These are phyloP conservation scores for Tinea semifulvella DNA, from an alignment of 2,888 invertebrate genomes.

Conservation along the genomic window DNA sequence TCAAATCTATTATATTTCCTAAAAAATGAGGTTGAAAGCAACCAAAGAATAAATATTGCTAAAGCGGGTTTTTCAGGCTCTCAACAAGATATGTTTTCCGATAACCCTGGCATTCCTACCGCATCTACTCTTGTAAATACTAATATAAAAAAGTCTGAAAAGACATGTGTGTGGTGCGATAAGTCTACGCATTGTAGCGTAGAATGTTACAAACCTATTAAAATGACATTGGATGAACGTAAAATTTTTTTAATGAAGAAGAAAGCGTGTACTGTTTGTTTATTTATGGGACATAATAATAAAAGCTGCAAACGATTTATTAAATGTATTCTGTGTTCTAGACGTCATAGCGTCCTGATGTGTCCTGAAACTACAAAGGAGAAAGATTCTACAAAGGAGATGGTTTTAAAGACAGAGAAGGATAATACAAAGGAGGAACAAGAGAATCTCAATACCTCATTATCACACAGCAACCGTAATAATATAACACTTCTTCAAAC, in stretches of 20 bases:
- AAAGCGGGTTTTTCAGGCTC: too few relatives aligned
- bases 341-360: not conserved
- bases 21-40: conserved; percentile 4
- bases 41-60: not conserved
- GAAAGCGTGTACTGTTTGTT: conserved; percentile 3
- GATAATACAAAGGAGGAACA: not conserved
- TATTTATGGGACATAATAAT: not conserved
- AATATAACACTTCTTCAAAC: not conserved
- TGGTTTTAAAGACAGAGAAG: too few relatives aligned
- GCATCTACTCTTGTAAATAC: not conserved
- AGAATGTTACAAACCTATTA: not conserved
- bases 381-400: not conserved
- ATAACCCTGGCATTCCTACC: not conserved
- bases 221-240: not conserved
- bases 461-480: not conserved
- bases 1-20: not conserved
- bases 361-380: not conserved
- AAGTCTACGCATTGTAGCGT: not conserved
- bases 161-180: conserved; percentile 2
- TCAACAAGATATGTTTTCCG: not conserved
- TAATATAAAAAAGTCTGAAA: not conserved
- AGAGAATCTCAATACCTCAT: not conserved
- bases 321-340: not conserved
- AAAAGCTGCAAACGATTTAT: not conserved
- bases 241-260: not conserved